A percentile compares a stretch with the other conserved stretches of the same genome.
Evolutionary conservation across 2,113 vertebrate species (phyloP).

Genomic region (Mesoclemmys tuberculata): DNA sequence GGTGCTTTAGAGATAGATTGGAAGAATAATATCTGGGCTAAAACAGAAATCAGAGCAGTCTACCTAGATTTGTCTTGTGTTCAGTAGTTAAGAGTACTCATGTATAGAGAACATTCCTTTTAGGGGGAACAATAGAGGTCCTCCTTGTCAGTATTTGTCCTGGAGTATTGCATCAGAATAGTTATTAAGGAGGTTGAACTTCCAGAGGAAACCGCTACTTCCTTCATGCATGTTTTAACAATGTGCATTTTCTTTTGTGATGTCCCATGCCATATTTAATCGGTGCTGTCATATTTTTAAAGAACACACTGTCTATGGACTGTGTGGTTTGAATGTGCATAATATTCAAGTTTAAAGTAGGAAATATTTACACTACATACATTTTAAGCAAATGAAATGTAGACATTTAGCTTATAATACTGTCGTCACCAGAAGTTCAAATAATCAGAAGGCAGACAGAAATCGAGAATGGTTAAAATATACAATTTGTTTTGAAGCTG

Average conservation of each 20-base stretch:
- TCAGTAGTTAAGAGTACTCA: neutral
- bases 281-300: neutral
- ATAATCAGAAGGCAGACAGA: neutral
- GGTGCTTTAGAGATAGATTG: neutral
- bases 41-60: neutral
- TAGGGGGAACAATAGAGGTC: neutral
- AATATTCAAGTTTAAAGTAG: neutral
- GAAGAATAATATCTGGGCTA: neutral
- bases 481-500: neutral
- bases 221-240: constrained; percentile 11
- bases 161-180: neutral
- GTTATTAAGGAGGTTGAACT: neutral
- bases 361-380: neutral
- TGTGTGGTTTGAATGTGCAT: neutral
- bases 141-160: neutral
- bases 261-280: constrained; percentile 1
- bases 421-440: neutral
- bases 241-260: neutral
- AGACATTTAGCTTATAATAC: neutral
- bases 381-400: neutral
- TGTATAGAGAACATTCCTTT: neutral
- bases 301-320: neutral
- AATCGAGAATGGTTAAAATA: neutral
- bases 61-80: neutral
- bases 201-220: neutral